These are phyloP conservation scores for Petrolisthes manimaculis DNA, from an alignment of 2,888 invertebrate species.

Conservation along the genomic window DNA sequence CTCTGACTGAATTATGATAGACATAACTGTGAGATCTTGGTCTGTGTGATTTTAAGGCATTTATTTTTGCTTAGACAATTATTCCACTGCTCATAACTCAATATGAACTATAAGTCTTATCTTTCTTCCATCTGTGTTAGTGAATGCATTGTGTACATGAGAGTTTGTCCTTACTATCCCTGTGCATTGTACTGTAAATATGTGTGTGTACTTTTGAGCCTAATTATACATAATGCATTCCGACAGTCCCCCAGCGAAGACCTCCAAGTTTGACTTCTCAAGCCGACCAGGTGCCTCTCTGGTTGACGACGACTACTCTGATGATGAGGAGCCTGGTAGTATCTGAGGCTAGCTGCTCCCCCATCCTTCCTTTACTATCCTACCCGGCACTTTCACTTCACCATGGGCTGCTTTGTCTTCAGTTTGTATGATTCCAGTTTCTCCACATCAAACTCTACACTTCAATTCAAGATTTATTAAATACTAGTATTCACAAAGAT, in stretches of 20 bases:
- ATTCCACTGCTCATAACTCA: too few relatives aligned
- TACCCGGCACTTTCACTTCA: background rate
- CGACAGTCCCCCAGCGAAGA: conserved; percentile 54
- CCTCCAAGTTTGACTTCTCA: conserved; percentile 57
- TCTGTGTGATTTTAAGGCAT: too few relatives aligned
- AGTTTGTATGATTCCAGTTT: background rate
- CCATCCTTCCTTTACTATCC: conserved; percentile 1
- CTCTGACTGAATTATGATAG: too few relatives aligned
- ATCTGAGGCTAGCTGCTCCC: conserved; percentile 23
- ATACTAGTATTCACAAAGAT: too few relatives aligned
- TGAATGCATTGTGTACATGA: background rate
- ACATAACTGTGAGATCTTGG: too few relatives aligned
- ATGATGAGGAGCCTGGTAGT: conserved; percentile 40
- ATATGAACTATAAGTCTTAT: too few relatives aligned
- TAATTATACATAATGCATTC: background rate
- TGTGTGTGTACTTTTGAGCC: background rate
- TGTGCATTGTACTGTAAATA: background rate
- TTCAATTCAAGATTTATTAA: background rate
- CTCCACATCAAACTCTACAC: background rate
- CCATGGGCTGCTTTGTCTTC: background rate
- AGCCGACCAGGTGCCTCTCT: conserved; percentile 41
- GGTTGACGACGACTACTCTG: conserved; percentile 56
- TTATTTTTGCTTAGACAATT: too few relatives aligned
- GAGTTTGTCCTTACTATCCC: background rate
- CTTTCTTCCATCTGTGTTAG: too few relatives aligned